Evolutionary conservation across 2,113 vertebrate genomes (phyloP).

Genomic region (Pyrgilauda ruficollis): DNA sequence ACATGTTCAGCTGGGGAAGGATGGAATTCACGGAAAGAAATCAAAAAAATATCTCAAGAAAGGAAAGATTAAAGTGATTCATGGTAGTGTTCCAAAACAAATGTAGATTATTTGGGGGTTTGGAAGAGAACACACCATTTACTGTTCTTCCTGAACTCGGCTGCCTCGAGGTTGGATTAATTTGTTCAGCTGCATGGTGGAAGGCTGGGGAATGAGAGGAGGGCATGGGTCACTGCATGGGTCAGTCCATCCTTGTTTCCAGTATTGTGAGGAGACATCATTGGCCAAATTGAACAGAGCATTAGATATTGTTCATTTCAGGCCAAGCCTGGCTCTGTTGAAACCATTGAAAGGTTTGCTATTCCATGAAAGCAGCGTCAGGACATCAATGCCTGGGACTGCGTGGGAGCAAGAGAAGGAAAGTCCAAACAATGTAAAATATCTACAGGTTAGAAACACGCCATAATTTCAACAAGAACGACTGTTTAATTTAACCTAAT

Average conservation of each 20-base stretch:
- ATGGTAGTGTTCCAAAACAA: background rate
- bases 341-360: background rate
- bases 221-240: background rate
- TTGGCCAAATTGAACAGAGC: background rate
- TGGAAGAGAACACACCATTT: background rate
- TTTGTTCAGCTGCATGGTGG: background rate
- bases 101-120: background rate
- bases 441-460: background rate
- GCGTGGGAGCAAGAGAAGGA: background rate
- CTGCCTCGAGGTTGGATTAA: background rate
- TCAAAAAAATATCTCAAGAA: slow-evolving; percentile 9
- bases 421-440: background rate
- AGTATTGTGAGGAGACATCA: background rate
- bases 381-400: background rate
- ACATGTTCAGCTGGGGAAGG: background rate
- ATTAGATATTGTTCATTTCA: background rate
- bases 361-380: background rate
- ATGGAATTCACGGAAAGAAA: background rate
- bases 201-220: background rate
- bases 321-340: background rate
- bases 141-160: background rate
- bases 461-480: background rate
- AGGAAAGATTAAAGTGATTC: slow-evolving; percentile 28
- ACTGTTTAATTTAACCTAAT: background rate
- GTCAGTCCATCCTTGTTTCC: background rate